These are phyloP conservation scores for Spermophilus dauricus DNA, from an alignment of 2,113 vertebrate genomes.

Conservation along the genomic window DNA sequence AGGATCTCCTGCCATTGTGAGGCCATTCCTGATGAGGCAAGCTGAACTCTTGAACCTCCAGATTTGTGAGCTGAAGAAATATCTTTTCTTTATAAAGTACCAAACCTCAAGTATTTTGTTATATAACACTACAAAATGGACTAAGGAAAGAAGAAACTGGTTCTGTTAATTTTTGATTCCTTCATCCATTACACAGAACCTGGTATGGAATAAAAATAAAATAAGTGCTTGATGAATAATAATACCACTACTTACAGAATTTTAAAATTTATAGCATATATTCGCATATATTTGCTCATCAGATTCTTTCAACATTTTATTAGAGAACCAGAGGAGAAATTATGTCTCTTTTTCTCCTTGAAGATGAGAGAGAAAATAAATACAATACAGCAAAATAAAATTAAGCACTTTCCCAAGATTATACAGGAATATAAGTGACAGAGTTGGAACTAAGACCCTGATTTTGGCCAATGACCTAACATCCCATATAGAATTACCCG, in stretches of 20 bases:
- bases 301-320: slow-evolving; percentile 23
- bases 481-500: not conserved
- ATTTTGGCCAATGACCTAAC: slow-evolving; percentile 21
- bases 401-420: not conserved
- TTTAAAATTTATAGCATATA: not conserved
- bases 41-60: not conserved
- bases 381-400: slow-evolving; percentile 45
- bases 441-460: not conserved
- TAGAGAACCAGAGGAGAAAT: not conserved
- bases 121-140: not conserved
- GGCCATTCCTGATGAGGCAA: not conserved
- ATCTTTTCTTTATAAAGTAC: not conserved
- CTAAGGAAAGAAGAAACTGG: not conserved
- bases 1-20: not conserved
- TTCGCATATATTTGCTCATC: not conserved
- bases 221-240: slow-evolving; percentile 16
- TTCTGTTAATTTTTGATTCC: not conserved
- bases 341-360: not conserved
- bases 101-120: not conserved
- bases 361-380: slow-evolving; percentile 53
- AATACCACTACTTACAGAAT: not conserved
- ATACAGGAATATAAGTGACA: not conserved
- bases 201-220: not conserved
- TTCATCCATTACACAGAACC: not conserved
- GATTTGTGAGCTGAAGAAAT: not conserved